Base-by-base conservation (phyloP, 2,797 vertebrate genomes). In the Pipistrellus nathusii region DNA sequence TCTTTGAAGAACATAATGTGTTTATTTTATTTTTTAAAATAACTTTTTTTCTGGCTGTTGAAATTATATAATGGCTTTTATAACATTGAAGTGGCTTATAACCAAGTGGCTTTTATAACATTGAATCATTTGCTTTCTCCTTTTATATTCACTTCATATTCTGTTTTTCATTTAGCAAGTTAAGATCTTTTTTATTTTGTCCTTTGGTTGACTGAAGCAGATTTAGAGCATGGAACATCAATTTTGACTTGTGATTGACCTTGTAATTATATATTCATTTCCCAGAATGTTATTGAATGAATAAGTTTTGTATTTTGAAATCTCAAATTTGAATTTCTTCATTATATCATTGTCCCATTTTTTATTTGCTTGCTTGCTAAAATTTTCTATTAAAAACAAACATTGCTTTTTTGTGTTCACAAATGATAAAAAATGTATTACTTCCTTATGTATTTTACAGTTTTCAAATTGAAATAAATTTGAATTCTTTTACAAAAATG, bases 221-320 rank as follows among this genome's bases (percentile, higher is more conserved):
- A 30, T 30, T 72, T 83, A 64, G 69, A 85, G 25, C 27, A 46
- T 44, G 69, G n/a, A 8, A 32, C 48, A 84, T 78, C 44, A 55
- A 53, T 83, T 75, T 80, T 51, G 23, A 88, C 53, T 90, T 93
- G 48, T 84, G 38, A 83, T 35, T 92, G 38, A 86, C 46, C 48
- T 75, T 46, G 53, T 80, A 46, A 84, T 90, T 91, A 73, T 69
- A 32, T 35, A 80, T 32, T 32, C n/a, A 80, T 46, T 86, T 92
- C 55, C 38, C 10, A 78, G 38, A 77, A 72, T 48, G 5, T 77
- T 83, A 27, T 72, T 78, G 18, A 83, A 64, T 78, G 57, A 53
- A 87, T 12, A 57, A 75, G 13, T 25, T 73, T 90, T 38, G 77
- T 8, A 86, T 86, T 80, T 86, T 81, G 89, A 91, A 93, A 68